phyloP scores from a whole-genome alignment of 92 coral and sea anemone species.

The Zoanthus sociatus region DNA sequence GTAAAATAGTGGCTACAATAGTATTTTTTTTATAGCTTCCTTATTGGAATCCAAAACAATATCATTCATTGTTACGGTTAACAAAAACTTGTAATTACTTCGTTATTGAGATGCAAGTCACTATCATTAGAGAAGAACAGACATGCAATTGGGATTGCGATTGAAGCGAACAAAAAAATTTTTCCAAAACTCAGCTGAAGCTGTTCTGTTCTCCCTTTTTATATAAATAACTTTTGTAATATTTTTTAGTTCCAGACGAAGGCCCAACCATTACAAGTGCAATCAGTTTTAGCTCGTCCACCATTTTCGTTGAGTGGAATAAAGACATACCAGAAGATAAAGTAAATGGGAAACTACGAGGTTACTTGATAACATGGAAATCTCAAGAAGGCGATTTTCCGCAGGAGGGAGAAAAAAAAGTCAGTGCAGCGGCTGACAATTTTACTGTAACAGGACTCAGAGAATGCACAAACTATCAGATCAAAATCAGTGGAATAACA shows the following conservation, averaged over 20 bases:
- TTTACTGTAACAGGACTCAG: constrained; percentile 19
- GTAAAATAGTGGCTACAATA: no score
- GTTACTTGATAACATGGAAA: constrained; percentile 2
- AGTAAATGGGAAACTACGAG: constrained; percentile 6
- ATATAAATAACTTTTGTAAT: no score
- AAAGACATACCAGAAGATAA: constrained; percentile 13
- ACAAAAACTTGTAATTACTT: no score
- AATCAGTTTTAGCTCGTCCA: background rate
- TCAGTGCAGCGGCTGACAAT: background rate
- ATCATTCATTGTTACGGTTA: no score
- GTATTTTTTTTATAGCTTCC: no score
- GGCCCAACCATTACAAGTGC: background rate
- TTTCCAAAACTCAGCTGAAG: no score
- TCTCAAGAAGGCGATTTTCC: background rate
- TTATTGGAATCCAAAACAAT: no score
- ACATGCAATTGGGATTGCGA: no score
- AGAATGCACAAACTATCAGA: background rate
- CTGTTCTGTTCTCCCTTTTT: no score
- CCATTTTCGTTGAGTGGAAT: constrained; percentile 11
- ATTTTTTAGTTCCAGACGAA: background rate
- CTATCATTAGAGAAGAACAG: no score
- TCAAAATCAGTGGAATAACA: constrained; percentile 7
- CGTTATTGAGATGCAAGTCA: no score
- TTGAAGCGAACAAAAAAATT: no score
- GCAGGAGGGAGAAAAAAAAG: background rate